Evolutionary conservation across 1,140 invertebrate genomes (phyloP), one percentile per base, ranked within the genome.

Genomic region (Oryzaephilus surinamensis): DNA sequence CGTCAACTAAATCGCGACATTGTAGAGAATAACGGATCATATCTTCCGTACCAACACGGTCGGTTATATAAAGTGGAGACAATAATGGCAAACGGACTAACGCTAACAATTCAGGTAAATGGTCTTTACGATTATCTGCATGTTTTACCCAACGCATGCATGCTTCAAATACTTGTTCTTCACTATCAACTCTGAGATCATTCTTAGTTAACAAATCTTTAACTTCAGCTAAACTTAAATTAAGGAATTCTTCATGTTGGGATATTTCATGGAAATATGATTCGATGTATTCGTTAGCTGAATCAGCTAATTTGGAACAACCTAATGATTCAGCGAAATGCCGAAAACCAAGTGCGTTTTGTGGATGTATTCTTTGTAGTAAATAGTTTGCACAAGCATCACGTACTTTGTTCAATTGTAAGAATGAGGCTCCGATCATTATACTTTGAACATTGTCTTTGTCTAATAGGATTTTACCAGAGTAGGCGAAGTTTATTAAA

Each of bases 401-500:
- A 49, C 80, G 74, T 1, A 93, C 85, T 67, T 79, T 72, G 41
- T 74, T 72, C 12, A 94, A 60, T 55, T 91, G 86, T 10, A 94
- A 64, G 60, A 87, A 93, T 4, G 86, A 84, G 10, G 89, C 82
- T n/a, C 84, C 87, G 21, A 89, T 77, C 72, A 93, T 79, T 2
- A 94, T 69, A 48, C 74, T 78, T 57, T 93, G 86, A 1, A 93
- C 86, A 68, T 92, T 93, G 40, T 72, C 72, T 41, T 74, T 76
- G 57, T 81, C 79, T 31, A 94, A 78, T 20, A 74, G 73, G 17
- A 94, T 74, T 46, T 75, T 69, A 1, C 89, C 88, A 54, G 76
- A 84, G 55, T 94, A 94, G 0, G 85, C 84, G 71, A 86, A 94
- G 59, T 91, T 87, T 11, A 94, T 77, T 17, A 93, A 64, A 5